phyloP scores from a whole-genome alignment of 2,888 invertebrate genomes.

The Tinea pellionella region DNA sequence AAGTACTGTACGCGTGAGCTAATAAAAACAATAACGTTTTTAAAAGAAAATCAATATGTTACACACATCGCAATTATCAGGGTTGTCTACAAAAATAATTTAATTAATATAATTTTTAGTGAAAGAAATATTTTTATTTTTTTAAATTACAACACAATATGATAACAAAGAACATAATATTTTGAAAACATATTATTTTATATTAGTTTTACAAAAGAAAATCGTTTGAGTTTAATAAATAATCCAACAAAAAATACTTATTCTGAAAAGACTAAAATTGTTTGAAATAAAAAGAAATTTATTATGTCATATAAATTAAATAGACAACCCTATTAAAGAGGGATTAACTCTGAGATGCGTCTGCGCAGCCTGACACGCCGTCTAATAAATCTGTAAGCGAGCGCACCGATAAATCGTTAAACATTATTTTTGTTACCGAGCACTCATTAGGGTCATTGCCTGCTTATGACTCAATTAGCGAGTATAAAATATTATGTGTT shows the following conservation, averaged over 20 bases:
- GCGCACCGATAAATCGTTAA: conserved; percentile 61
- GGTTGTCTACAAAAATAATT: not conserved
- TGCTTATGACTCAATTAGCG: conserved; percentile 60
- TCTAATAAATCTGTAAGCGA: conserved; percentile 62
- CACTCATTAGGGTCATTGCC: conserved; percentile 66
- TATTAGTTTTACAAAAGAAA: too few species aligned
- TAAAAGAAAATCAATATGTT: not conserved
- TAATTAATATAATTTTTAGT: too few species aligned
- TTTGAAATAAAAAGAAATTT: too few species aligned
- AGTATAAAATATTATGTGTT: conserved; percentile 46
- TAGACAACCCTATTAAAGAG: conserved; percentile 39
- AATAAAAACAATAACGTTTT: conserved; percentile 3
- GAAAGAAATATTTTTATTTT: too few species aligned
- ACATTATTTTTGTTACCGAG: conserved; percentile 25
- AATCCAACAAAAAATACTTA: too few species aligned
- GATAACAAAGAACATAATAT: too few species aligned
- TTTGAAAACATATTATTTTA: too few species aligned
- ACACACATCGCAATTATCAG: not conserved
- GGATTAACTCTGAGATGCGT: conserved; percentile 50
- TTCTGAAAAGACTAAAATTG: too few species aligned
- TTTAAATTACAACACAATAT: too few species aligned
- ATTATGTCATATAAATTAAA: not conserved
- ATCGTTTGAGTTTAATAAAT: too few species aligned
- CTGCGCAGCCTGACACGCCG: conserved; percentile 33
- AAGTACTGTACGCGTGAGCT: not conserved